Percentiles rank a stretch among this genome's conserved stretches.
phyloP scores from a whole-genome alignment of 2,888 invertebrate genomes.

The Dynastes maya region DNA sequence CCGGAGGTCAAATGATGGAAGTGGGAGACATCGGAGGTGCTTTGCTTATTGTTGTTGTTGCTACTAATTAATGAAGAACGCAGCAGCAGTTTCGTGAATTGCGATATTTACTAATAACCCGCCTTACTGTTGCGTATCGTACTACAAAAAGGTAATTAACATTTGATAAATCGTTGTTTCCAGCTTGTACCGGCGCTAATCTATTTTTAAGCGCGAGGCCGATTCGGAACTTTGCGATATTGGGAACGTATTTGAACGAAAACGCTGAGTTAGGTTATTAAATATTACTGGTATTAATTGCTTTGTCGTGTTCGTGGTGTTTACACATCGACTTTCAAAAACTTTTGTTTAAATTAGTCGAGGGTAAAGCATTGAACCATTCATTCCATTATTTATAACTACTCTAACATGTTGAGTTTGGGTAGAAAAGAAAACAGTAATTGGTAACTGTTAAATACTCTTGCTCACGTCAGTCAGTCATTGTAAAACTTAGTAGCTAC shows the following conservation, averaged over 20 bases:
- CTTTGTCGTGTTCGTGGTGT: background rate
- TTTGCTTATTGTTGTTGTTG: background rate
- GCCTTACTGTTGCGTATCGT: slow-evolving; percentile 11
- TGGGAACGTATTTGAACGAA: slow-evolving; percentile 12
- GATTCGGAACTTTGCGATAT: slow-evolving; percentile 25
- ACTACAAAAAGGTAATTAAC: slow-evolving; percentile 25
- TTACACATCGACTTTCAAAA: no score
- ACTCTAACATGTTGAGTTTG: background rate
- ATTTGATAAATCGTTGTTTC: slow-evolving; percentile 28
- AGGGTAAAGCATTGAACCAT: background rate
- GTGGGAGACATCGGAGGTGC: background rate
- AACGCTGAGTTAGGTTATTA: slow-evolving; percentile 6
- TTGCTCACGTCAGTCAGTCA: no score
- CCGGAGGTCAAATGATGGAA: slow-evolving; percentile 1
- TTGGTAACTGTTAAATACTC: no score
- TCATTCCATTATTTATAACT: background rate
- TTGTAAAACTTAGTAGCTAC: no score
- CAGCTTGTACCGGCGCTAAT: slow-evolving; percentile 19
- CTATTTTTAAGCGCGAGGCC: slow-evolving; percentile 24
- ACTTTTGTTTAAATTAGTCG: no score
- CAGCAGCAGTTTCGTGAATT: slow-evolving; percentile 5
- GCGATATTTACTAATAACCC: slow-evolving; percentile 7
- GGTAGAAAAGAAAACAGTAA: no score
- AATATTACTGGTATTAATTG: background rate
- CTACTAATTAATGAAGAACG: slow-evolving; percentile 14